Base-by-base conservation (phyloP, 2,888 invertebrate species). In the Tetheella fluctuosa region DNA sequence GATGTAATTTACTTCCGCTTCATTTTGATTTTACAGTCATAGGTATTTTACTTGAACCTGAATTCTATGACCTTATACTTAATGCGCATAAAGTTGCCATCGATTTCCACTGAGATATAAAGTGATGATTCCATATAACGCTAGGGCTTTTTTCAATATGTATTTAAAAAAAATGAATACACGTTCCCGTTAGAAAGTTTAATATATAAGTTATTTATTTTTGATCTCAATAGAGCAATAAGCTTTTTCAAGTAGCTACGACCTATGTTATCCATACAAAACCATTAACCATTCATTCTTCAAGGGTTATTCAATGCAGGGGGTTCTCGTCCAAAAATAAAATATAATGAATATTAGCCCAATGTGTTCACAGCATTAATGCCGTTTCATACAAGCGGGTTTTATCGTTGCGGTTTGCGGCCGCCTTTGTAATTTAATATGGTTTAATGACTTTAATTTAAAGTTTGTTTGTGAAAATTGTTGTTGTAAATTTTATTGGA, bases 1-100 rank as follows among this genome's bases (percentile, higher is more conserved):
- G 64, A 65, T 69, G 61, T 69, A 71, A 67, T 72, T 68, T 73
- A 59, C 62, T 63, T 60, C n/a, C 23, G 55, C 34, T 67, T 68
- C 52, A 61, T 68, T 68, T 64, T 64, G 62, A 67, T 60, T 48
- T 48, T 48, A 42, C 17, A 42, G 42, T 7, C 8, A 42, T 42
- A 37, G 37, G 37, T 37, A 39, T 39, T 39, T n/a, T n/a, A 39
- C n/a, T 39, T 39, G 0, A 39, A n/a, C 4, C 4, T 39, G n/a
- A n/a, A n/a, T n/a, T 39, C 25, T 25, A 4, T 39, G 0, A 2
- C n/a, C 39, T 10, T 39, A 2, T 6, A 39, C n/a, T n/a, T 7
- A n/a, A n/a, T n/a, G n/a, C n/a, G n/a, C n/a, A n/a, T n/a, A n/a
- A n/a, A n/a, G n/a, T n/a, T n/a, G 34, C 1, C 34, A 8, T 34